A percentile compares a stretch with the other conserved stretches of the same genome.
phyloP scores from a whole-genome alignment of 2,888 invertebrate genomes.

The Phragmatobia fuliginosa region DNA sequence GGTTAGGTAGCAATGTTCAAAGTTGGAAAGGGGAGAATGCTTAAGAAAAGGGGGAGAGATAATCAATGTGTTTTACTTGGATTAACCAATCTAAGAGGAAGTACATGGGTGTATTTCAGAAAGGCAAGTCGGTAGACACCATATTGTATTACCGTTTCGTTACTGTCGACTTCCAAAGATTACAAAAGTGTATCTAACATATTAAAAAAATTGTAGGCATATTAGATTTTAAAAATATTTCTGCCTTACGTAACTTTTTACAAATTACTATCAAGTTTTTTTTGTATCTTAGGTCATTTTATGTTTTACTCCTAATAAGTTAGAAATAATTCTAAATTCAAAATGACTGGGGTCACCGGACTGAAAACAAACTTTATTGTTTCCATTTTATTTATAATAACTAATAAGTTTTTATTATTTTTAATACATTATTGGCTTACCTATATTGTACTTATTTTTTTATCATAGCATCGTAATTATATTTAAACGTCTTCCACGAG shows the following conservation, averaged over 20 bases:
- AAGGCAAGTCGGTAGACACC: background rate
- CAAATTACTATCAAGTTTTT: background rate
- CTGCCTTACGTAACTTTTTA: background rate
- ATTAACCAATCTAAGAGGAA: background rate
- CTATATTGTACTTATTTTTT: background rate
- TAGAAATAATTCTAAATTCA: background rate
- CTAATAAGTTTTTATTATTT: background rate
- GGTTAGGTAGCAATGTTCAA: background rate
- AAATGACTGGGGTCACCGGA: background rate
- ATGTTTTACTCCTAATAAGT: background rate
- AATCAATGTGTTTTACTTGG: background rate
- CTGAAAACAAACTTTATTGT: background rate
- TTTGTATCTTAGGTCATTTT: background rate
- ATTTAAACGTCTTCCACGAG: constrained; percentile 3
- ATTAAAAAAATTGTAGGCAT: background rate
- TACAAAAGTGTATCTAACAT: background rate
- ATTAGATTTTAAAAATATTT: background rate
- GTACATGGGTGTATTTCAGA: background rate
- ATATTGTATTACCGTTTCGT: background rate
- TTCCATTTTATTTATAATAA: background rate
- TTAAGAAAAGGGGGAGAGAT: background rate
- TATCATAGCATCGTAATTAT: background rate
- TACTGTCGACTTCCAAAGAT: background rate
- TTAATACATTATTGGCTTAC: background rate
- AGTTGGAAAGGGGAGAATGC: background rate